Conservation (phyloP, 2,797 vertebrate species). For the Parauchenoglanis ngamensis region DNA sequence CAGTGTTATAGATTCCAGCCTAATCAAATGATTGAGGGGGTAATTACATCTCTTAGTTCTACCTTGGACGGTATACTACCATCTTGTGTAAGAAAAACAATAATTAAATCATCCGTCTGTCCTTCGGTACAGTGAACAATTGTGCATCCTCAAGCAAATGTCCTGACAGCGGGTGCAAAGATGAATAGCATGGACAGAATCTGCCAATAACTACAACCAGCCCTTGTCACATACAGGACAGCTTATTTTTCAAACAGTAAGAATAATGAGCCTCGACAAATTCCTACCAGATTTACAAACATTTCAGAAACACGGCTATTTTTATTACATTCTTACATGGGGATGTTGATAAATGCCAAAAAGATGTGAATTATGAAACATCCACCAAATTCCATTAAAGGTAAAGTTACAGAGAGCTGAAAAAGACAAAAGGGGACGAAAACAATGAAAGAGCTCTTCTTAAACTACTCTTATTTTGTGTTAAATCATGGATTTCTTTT, state of each 20-base stretch:
- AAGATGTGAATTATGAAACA: neutral
- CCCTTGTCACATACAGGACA: neutral
- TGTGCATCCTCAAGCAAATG: neutral
- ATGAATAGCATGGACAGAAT: neutral
- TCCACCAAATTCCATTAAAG: neutral
- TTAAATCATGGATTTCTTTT: neutral
- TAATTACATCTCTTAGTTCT: neutral
- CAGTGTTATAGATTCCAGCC: neutral
- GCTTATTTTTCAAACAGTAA: neutral
- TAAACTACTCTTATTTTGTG: neutral
- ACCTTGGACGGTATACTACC: neutral
- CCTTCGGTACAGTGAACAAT: constrained; percentile 5
- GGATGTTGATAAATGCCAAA: neutral
- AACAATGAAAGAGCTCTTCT: neutral
- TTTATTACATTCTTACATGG: neutral
- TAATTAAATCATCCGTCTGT: neutral
- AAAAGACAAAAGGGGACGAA: neutral
- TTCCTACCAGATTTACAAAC: neutral
- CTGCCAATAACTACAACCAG: neutral
- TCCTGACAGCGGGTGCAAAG: neutral
- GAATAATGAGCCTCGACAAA: neutral
- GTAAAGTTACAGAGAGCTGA: neutral
- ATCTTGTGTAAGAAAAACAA: neutral
- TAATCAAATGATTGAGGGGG: neutral
- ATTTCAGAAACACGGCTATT: neutral